Base-by-base conservation (phyloP, 2,888 invertebrate genomes). In the Diarsia rubi region DNA sequence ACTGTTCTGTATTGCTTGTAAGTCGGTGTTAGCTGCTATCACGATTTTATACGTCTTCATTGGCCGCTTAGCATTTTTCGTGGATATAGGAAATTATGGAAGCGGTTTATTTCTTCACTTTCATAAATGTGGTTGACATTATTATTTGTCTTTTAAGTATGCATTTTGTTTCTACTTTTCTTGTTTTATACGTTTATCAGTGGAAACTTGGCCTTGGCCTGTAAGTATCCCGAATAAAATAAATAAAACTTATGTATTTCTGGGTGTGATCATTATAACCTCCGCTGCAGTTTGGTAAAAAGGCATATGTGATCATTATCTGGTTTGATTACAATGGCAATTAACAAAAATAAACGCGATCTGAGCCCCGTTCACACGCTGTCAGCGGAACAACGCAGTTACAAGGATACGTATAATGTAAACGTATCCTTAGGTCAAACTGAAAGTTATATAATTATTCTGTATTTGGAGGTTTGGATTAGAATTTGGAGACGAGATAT, bases 1-100 rank as follows among this genome's bases (percentile, higher is more conserved):
- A 93, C 91, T 92, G 91, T 92, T 92, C 89, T 89, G 90, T 91
- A 92, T 92, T 90, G 92, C 90, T 88, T 91, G 91, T 92, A 91
- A 92, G 89, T 89, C 89, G 89, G 89, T 90, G 88, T 88, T 88
- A 84, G 83, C 81, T 84, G 82, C 83, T 90, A 91, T 91, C 87
- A 87, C 88, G 87, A 91, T 92, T 92, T 92, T 92, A 91, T 93
- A 91, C 88, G 88, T 87, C 90, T 91, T 90, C 86, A 91, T 91
- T 89, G 88, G 85, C 79, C 81, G 79, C 79, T 86, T 86, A 81
- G 78, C 78, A 88, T 90, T 87, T 83, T 88, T 79, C 82, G 75
- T 77, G 67, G 78, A 77, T 85, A 81, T 84, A 79, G 75, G 76
- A 71, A 44, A 62, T 52, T 27, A 70, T 70, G 57, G 75, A 73